Percentiles rank a stretch among this genome's conserved stretches.
These are phyloP conservation scores for Nomada hirtipes DNA, from an alignment of 2,888 invertebrate species.

Conservation along the genomic window DNA sequence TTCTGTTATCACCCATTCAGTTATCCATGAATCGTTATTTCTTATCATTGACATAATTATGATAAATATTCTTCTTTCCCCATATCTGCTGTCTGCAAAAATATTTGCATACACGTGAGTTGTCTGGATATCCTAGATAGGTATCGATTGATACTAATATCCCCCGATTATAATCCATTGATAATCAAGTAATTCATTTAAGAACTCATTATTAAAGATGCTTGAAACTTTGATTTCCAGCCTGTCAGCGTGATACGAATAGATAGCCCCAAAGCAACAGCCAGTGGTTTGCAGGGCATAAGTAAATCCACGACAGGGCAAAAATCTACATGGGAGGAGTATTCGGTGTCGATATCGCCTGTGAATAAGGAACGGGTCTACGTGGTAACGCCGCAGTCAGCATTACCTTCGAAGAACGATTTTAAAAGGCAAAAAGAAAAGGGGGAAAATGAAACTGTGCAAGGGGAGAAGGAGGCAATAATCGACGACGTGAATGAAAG, in stretches of 20 bases:
- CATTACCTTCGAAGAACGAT: not conserved
- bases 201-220: no score
- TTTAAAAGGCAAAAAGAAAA: slow-evolving; percentile 6
- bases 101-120: no score
- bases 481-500: slow-evolving; percentile 76
- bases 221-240: slow-evolving; percentile 25
- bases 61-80: no score
- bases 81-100: no score
- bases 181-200: not conserved
- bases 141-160: no score
- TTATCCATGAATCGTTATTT: not conserved
- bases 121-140: no score
- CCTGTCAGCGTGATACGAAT: slow-evolving; percentile 19
- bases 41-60: no score
- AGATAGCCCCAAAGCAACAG: slow-evolving; percentile 15
- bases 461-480: slow-evolving; percentile 65
- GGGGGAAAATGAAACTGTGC: not conserved
- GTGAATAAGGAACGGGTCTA: slow-evolving; percentile 92
- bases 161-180: not conserved
- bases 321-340: slow-evolving; percentile 87
- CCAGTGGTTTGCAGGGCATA: not conserved
- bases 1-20: not conserved
- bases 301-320: slow-evolving; percentile 80
- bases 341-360: slow-evolving; percentile 90
- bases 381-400: slow-evolving; percentile 91